phyloP scores from a whole-genome alignment of 2,888 invertebrate species.

The Aquatica leii region DNA sequence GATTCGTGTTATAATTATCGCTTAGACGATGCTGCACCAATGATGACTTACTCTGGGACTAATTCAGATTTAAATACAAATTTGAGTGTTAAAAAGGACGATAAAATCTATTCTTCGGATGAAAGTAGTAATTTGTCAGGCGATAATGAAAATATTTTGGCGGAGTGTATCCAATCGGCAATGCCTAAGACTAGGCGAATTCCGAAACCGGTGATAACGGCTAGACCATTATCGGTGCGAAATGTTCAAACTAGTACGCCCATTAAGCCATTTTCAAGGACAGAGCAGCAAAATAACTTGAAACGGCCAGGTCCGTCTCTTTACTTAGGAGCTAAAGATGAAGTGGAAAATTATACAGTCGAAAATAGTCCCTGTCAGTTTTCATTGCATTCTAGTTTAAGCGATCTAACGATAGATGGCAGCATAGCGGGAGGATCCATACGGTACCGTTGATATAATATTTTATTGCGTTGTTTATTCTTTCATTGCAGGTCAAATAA shows the following conservation, averaged over 20 bases:
- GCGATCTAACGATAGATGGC: slow-evolving; percentile 69
- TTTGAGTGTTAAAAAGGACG: slow-evolving; percentile 45
- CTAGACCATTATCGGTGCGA: slow-evolving; percentile 37
- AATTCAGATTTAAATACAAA: slow-evolving; percentile 75
- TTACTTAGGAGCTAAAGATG: slow-evolving; percentile 62
- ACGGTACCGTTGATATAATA: slow-evolving; percentile 43
- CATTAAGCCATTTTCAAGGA: slow-evolving; percentile 42
- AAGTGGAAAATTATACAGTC: slow-evolving; percentile 68
- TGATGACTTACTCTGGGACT: slow-evolving; percentile 85
- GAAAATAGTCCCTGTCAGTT: slow-evolving; percentile 76
- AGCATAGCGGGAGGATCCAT: slow-evolving; percentile 52
- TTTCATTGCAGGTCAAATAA: too few relatives aligned
- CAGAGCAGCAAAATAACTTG: slow-evolving; percentile 15
- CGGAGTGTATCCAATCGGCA: slow-evolving; percentile 64
- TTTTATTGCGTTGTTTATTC: too few relatives aligned
- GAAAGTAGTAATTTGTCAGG: slow-evolving; percentile 69
- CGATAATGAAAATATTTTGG: slow-evolving; percentile 70
- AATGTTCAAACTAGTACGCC: slow-evolving; percentile 48
- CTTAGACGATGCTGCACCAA: slow-evolving; percentile 89
- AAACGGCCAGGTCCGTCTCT: slow-evolving; percentile 45
- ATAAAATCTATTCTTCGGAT: slow-evolving; percentile 67
- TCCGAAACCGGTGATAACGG: slow-evolving; percentile 12
- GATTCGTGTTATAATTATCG: slow-evolving; percentile 81
- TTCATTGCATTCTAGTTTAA: slow-evolving; percentile 72
- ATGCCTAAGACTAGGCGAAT: slow-evolving; percentile 54